Base-by-base conservation (phyloP, 2,888 invertebrate genomes). In the Dioctria rufipes region DNA sequence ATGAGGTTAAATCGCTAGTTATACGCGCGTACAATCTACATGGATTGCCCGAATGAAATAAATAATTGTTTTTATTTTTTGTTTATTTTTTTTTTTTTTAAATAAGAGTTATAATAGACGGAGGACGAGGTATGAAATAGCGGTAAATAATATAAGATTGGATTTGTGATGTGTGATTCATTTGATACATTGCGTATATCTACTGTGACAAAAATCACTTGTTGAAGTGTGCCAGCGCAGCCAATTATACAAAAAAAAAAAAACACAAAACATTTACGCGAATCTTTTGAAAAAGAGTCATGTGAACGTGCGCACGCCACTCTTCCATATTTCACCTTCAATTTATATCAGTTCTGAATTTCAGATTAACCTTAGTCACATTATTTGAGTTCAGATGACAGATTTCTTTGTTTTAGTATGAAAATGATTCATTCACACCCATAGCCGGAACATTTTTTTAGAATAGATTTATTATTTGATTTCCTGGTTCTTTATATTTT, bases 401-500 rank as follows among this genome's bases (percentile, higher is more conserved):
- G 3, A 5, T 37, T 69, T 39, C 69, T 69, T 73, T 75, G 73
- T 75, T 75, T 71, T 75, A 13, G 13, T 13, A 25, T 39, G 63
- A 78, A 78, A 65, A 46, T 78, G 78, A 78, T 78, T 78, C 78
- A 78, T 49, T 71, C 37, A 51, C 11, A 71, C 11, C 25, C 25
- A 25, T 25, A 25, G 25, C 25, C 51, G 69, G 25, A 13, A 54
- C 51, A 71, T 39, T 49, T 65, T 61, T 78, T 40, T 65, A 39
- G 63, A 11, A n/a, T 66, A 13, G 43, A 66, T 66, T 43, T 25
- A 25, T 66, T 66, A 43, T 66, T n/a, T 60, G 58, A 60, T 75
- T 75, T 75, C 58, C 60, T 73, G 54, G 73, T 73, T 75, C 60
- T 75, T 60, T 75, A 43, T 75, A 42, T 75, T 60, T 60, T 42